Evolutionary conservation across 2,797 vertebrate species (phyloP).

Genomic region (Lithobates pipiens): DNA sequence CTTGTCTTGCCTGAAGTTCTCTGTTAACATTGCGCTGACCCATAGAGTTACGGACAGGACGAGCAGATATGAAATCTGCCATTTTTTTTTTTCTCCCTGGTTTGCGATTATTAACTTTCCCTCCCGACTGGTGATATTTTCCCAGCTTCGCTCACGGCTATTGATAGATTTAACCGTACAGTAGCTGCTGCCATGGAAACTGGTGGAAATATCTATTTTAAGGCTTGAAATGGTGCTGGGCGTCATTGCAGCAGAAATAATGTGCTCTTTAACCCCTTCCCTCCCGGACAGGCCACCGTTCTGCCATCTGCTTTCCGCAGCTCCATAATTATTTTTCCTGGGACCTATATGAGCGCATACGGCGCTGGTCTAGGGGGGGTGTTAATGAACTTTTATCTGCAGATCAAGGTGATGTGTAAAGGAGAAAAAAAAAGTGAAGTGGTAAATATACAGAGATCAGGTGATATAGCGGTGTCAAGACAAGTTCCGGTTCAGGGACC

Average conservation of each 20-base stretch:
- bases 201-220: constrained; percentile 53
- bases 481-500: constrained; percentile 41
- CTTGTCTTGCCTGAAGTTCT: not conserved
- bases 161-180: constrained; percentile 53
- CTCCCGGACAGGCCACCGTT: not conserved
- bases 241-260: constrained; percentile 38
- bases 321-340: not conserved
- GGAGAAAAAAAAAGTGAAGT: not conserved
- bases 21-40: not conserved
- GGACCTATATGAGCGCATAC: not conserved
- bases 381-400: constrained; percentile 36
- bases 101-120: constrained; percentile 6
- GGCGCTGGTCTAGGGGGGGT: not conserved
- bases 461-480: not conserved
- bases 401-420: constrained; percentile 4
- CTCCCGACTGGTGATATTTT: constrained; percentile 16
- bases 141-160: constrained; percentile 31
- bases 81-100: not conserved
- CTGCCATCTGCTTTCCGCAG: not conserved
- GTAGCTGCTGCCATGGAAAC: constrained; percentile 51
- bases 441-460: constrained; percentile 18
- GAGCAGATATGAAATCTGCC: not conserved
- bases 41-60: not conserved
- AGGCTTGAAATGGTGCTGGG: constrained; percentile 27
- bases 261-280: constrained; percentile 40